Evolutionary conservation across 2,797 vertebrate species (phyloP), one percentile per base, ranked within the genome.

Genomic region (Molossus molossus): DNA sequence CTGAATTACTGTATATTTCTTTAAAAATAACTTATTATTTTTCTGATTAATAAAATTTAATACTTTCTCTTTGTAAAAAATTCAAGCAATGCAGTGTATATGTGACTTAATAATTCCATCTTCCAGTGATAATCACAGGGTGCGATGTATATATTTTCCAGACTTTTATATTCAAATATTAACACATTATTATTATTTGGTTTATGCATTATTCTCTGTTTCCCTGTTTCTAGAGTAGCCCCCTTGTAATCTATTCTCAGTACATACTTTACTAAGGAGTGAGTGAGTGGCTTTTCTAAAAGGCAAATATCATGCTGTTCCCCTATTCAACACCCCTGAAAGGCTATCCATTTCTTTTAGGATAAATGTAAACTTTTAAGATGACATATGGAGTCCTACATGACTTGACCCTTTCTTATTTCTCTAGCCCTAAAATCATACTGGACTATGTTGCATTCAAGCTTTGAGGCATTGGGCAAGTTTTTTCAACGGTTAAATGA

Each of bases 21-120:
- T 80, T 58, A 93, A 82, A 90, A 29, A 50, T 37, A 60, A 57
- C 50, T 67, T 64, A 69, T 75, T 58, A 40, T 73, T 86, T 81
- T 87, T 90, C 45, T 69, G n/a, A 53, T 86, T 69, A 62, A 33
- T 94, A 57, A 87, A 91, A 72, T 94, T 1, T 15, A 86, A 81
- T 72, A 29, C 33, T 55, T 81, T 40, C 5, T 53, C n/a, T 90
- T 91, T 83, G 55, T 64, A 94, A 60, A 94, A 64, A 75, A 76
- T 86, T 86, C 27, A 75, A 57, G 6, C 27, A 89, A 45, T 80
- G 25, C 14, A 67, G 17, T 7, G 33, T 80, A 73, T 45, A 53
- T 12, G 2, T 50, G 60, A 92, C 69, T 86, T 86, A 81, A 67
- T 11, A 85, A 67, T 55, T 40, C 18, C 53, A 80, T 62, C 27